A percentile compares a stretch with the other conserved stretches of the same genome.
These are phyloP conservation scores for Cetonia aurata DNA, from an alignment of 2,888 invertebrate genomes.

Conservation along the genomic window DNA sequence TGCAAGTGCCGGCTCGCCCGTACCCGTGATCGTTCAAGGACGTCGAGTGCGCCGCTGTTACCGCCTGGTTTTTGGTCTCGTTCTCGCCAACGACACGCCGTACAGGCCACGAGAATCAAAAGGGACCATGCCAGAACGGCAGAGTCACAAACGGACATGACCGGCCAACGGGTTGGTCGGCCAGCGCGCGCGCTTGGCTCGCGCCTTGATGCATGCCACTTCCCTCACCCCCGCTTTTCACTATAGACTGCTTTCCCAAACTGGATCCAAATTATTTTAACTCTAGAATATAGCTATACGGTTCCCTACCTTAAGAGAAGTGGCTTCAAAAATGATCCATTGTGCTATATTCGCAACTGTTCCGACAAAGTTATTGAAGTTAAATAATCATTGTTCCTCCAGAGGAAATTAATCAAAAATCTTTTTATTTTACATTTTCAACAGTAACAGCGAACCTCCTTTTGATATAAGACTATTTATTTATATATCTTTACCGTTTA, in stretches of 20 bases:
- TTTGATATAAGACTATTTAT: too few relatives aligned
- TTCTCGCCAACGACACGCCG: constrained; percentile 44
- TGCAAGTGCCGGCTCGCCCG: constrained; percentile 55
- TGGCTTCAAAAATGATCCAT: too few relatives aligned
- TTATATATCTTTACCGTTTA: too few relatives aligned
- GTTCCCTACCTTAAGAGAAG: too few relatives aligned
- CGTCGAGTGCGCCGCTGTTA: constrained; percentile 58
- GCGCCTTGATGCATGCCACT: constrained; percentile 56
- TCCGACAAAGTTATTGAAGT: too few relatives aligned
- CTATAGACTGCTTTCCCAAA: too few relatives aligned
- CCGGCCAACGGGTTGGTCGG: too few relatives aligned
- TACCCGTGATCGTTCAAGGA: constrained; percentile 65
- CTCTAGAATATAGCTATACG: constrained; percentile 49
- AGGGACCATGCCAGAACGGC: background rate
- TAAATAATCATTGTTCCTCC: too few relatives aligned
- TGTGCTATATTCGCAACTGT: too few relatives aligned
- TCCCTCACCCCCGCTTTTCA: constrained; percentile 56
- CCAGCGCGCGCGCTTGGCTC: constrained; percentile 61
- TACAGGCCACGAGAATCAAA: background rate
- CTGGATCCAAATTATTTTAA: constrained; percentile 53
- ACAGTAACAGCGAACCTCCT: too few relatives aligned
- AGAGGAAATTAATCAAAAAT: too few relatives aligned
- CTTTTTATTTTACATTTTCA: too few relatives aligned
- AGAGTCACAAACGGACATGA: background rate
- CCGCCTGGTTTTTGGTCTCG: constrained; percentile 54